These are phyloP conservation scores for Cancer borealis DNA, from an alignment of 2,888 invertebrate genomes.

Conservation along the genomic window DNA sequence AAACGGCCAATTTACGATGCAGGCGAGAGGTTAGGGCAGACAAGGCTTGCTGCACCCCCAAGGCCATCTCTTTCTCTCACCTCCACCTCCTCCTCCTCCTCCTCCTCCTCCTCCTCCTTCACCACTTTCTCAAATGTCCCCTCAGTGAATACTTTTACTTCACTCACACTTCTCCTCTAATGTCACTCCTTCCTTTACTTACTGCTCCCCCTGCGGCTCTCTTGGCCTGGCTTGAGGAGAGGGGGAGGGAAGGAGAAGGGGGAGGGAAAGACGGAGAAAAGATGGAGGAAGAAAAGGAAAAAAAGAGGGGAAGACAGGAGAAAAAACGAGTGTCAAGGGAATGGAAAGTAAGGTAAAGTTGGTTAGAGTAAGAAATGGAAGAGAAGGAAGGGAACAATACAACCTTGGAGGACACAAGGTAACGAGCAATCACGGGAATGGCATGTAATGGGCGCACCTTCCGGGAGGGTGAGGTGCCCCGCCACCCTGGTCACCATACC, in stretches of 20 bases:
- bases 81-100: background rate
- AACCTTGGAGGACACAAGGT: background rate
- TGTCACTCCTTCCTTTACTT: background rate
- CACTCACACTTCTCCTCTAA: background rate
- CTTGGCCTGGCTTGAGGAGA: background rate
- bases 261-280: background rate
- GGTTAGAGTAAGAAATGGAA: background rate
- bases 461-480: background rate
- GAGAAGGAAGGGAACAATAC: background rate
- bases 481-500: background rate
- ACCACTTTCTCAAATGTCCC: conserved; percentile 22
- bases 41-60: background rate
- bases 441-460: background rate
- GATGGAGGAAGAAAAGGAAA: background rate
- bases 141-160: background rate
- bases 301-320: background rate
- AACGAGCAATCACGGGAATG: background rate
- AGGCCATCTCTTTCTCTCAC: background rate
- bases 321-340: background rate
- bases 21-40: background rate
- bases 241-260: background rate
- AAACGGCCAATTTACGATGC: conserved; percentile 38
- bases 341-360: background rate
- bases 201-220: background rate
- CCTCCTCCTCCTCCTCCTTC: background rate